Percentiles rank a stretch among this genome's conserved stretches.
Evolutionary conservation across 2,797 vertebrate genomes (phyloP).

Genomic region (Erpetoichthys calabaricus): DNA sequence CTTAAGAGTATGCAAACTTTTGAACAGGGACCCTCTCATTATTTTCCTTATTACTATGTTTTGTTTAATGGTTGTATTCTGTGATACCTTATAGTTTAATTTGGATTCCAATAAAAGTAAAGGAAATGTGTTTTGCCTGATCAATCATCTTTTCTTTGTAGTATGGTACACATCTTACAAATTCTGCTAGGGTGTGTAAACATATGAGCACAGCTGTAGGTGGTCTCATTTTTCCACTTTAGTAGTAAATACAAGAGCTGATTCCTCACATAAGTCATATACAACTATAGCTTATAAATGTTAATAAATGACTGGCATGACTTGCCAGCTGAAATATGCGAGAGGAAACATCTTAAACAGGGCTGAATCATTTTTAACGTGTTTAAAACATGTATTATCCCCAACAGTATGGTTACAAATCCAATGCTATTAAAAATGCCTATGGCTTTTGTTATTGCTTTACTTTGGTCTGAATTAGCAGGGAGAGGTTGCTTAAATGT

Average conservation of each 20-base stretch:
- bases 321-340: slow-evolving; percentile 5
- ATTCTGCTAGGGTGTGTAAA: too few species aligned
- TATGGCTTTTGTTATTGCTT: slow-evolving; percentile 16
- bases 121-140: too few species aligned
- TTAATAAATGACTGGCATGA: slow-evolving; percentile 10
- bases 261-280: slow-evolving; percentile 1
- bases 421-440: slow-evolving; percentile 14
- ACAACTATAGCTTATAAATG: slow-evolving; percentile 7
- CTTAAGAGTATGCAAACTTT: too few species aligned
- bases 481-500: slow-evolving; percentile 16
- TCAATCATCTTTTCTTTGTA: too few species aligned
- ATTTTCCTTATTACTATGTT: too few species aligned
- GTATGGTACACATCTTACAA: too few species aligned
- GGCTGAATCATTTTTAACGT: slow-evolving; percentile 13
- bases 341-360: slow-evolving; percentile 6
- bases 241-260: background rate
- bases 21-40: too few species aligned
- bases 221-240: too few species aligned
- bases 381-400: slow-evolving; percentile 15
- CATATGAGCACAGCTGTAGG: too few species aligned
- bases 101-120: too few species aligned
- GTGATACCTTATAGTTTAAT: too few species aligned
- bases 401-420: slow-evolving; percentile 16
- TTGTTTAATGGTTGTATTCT: too few species aligned
- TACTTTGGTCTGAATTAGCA: slow-evolving; percentile 8